Evolutionary conservation across 2,888 invertebrate genomes (phyloP).

Genomic region (Ichneumoninae sp.): DNA sequence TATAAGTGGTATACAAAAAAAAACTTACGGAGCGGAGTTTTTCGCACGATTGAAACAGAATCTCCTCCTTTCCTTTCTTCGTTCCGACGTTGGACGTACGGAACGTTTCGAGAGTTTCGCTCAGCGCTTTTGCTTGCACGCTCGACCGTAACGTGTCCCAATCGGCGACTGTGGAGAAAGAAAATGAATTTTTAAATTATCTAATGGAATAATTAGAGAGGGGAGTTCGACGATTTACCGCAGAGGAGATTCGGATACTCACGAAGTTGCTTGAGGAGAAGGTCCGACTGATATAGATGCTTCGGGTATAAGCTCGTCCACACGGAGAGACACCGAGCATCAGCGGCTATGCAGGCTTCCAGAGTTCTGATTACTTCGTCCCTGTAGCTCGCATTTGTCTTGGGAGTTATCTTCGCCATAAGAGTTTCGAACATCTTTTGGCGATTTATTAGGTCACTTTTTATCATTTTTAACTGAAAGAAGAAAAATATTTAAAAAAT

Average conservation of each 20-base stretch:
- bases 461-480: conserved; percentile 78
- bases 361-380: conserved; percentile 87
- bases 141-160: conserved; percentile 82
- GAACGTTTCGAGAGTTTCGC: conserved; percentile 85
- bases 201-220: conserved; percentile 66
- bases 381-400: conserved; percentile 84
- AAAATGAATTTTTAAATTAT: conserved; percentile 31
- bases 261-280: conserved; percentile 86
- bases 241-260: conserved; percentile 83
- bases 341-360: conserved; percentile 87
- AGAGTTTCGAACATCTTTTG: conserved; percentile 87
- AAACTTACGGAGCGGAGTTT: conserved; percentile 72
- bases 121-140: conserved; percentile 83
- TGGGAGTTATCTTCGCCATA: conserved; percentile 87
- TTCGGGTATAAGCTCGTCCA: conserved; percentile 90
- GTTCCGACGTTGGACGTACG: conserved; percentile 84
- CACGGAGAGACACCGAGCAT: conserved; percentile 87
- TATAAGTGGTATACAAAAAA: neutral
- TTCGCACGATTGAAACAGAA: conserved; percentile 75
- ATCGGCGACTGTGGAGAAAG: conserved; percentile 81
- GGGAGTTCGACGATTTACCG: conserved; percentile 71
- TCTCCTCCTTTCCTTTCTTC: conserved; percentile 83
- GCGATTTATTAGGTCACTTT: conserved; percentile 81
- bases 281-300: conserved; percentile 88
- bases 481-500: conserved; percentile 69